Base-by-base conservation (phyloP, 1,140 invertebrate species). In the Euglossa dilemma region DNA sequence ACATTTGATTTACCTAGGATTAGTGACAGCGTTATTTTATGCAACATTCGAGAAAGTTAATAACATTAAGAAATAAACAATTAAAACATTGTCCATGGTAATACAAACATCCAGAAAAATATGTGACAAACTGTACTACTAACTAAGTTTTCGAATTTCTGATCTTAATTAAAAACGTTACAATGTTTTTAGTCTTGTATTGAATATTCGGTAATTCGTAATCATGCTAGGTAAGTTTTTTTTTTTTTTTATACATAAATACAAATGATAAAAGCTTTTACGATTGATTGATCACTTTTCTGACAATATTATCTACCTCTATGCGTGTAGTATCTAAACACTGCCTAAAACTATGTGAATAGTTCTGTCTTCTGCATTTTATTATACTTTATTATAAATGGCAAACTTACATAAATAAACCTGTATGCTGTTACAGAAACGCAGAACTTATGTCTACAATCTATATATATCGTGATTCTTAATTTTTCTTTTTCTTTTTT, bases 341-440 rank as follows among this genome's bases (percentile, higher is more conserved):
- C 50, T 71, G 74, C 78, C 66, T 77, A 83, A 63, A 36, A 61
- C 50, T 87, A 87, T 66, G 73, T 86, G 80, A 87, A 88, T 80
- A 67, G 83, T 82, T 91, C 82, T 79, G 70, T 80, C 70, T 74
- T 88, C 79, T 90, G 84, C 79, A 90, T 87, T 83, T 90, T 81
- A 92, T 90, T 91, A 87, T 86, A 91, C 91, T 94, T 94, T 94
- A 94, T 94, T 94, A 91, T 83, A 93, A 93, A 93, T 90, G 91
- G 90, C 91, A 91, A 93, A 93, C 85, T 93, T 93, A 94, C 93
- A 94, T 93, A 90, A 92, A 90, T 92, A 91, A 91, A 91, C 89
- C 90, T 92, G 90, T 91, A 88, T 92, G 89, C 87, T 83, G 80
- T 90, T 93, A 93, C 92, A 93, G 91, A 93, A 93, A 94, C 92